A percentile compares a stretch with the other conserved stretches of the same genome.
Conservation (phyloP, 1,140 invertebrate species). For the Eueides isabella region DNA sequence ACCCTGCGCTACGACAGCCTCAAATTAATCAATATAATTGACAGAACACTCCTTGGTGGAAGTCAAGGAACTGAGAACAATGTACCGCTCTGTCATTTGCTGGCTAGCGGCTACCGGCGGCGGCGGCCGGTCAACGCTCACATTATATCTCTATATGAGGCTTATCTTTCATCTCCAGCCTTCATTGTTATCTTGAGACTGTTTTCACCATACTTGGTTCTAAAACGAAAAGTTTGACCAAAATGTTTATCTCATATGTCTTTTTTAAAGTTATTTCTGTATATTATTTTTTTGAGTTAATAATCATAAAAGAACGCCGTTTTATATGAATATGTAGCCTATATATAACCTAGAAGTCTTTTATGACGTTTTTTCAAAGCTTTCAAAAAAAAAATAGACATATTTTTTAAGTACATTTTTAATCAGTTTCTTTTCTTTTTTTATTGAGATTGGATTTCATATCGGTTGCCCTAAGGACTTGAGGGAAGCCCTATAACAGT, state of each 20-base stretch:
- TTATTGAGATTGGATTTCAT: background rate
- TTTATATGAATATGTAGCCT: too few relatives aligned
- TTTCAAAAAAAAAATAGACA: too few relatives aligned
- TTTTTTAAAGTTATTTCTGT: background rate
- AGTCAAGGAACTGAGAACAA: background rate
- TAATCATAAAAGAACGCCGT: background rate
- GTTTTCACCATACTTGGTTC: background rate
- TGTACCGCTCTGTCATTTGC: background rate
- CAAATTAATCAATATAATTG: constrained; percentile 2
- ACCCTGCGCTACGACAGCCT: too few relatives aligned
- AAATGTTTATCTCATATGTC: background rate
- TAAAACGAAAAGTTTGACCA: background rate
- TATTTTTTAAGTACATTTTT: too few relatives aligned
- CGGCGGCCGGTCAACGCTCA: background rate
- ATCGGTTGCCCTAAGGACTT: background rate
- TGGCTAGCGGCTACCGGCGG: background rate
- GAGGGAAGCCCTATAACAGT: background rate
- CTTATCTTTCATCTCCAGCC: background rate
- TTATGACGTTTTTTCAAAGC: too few relatives aligned
- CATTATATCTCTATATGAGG: background rate
- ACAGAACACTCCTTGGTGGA: background rate
- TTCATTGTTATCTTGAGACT: background rate
- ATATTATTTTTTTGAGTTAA: background rate
- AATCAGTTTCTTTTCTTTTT: too few relatives aligned
- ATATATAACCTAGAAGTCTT: too few relatives aligned